These are phyloP conservation scores for Arbacia lixula DNA, from an alignment of 53 echinoderm and acorn worm genomes.

Conservation along the genomic window DNA sequence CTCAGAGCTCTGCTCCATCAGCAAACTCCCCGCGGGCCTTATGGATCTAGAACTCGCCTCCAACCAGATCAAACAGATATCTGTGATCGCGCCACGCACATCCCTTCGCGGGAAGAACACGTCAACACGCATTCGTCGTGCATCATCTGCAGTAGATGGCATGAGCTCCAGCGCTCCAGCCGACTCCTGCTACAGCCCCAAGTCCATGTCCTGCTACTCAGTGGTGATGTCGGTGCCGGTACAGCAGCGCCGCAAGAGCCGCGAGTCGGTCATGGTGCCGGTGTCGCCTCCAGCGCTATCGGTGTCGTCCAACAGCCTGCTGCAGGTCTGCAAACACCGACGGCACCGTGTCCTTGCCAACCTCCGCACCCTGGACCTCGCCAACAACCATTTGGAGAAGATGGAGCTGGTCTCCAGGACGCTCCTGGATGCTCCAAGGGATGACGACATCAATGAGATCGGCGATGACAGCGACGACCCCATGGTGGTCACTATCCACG, in stretches of 20 bases:
- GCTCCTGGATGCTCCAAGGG: constrained; percentile 34
- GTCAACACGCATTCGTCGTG: constrained; percentile 41
- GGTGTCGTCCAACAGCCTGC: constrained; percentile 29
- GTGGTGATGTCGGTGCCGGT: neutral
- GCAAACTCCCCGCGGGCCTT: constrained; percentile 86
- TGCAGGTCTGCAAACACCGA: constrained; percentile 81
- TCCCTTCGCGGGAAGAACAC: constrained; percentile 24
- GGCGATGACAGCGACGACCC: constrained; percentile 39
- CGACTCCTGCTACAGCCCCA: constrained; percentile 60
- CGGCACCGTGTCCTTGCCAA: constrained; percentile 85
- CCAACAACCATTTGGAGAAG: constrained; percentile 72
- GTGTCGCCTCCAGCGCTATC: neutral
- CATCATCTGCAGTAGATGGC: neutral
- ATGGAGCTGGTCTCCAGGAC: constrained; percentile 73
- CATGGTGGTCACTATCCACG: constrained; percentile 50
- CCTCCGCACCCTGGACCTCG: constrained; percentile 84
- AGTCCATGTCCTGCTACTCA: constrained; percentile 46
- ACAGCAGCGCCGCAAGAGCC: constrained; percentile 31
- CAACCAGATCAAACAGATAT: constrained; percentile 76
- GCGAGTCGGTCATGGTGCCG: constrained; percentile 43
- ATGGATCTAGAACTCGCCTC: constrained; percentile 77
- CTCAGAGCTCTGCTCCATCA: constrained; percentile 86
- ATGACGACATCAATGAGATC: constrained; percentile 17
- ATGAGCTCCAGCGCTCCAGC: constrained; percentile 1
- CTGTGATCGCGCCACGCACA: constrained; percentile 27